Percentiles rank a stretch among this genome's conserved stretches.
Conservation (phyloP, 2,113 vertebrate species). For the Pungitius pungitius region DNA sequence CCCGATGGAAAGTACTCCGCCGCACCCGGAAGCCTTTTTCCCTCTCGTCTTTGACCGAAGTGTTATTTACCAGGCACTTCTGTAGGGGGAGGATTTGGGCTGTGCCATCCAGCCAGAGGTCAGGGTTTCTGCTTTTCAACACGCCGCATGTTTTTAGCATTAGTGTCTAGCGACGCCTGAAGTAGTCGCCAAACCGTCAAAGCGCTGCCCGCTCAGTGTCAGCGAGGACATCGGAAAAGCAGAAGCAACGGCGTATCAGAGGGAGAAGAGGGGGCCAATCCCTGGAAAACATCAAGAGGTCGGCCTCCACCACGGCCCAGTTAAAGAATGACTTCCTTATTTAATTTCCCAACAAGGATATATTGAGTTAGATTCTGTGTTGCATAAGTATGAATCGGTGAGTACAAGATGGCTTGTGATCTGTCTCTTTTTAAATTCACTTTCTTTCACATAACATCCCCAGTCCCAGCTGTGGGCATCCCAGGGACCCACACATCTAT, state of each 20-base stretch:
- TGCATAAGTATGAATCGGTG: conserved; percentile 28
- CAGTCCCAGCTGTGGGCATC: conserved; percentile 1
- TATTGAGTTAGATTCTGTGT: conserved; percentile 73
- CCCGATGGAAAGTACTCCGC: conserved; percentile 76
- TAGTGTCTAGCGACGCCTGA: conserved; percentile 68
- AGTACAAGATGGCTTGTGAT: conserved; percentile 29
- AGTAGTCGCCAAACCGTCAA: conserved; percentile 73
- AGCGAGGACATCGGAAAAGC: conserved; percentile 69
- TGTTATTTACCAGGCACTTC: conserved; percentile 80
- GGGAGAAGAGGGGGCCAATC: conserved; percentile 44
- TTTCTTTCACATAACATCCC: conserved; percentile 36
- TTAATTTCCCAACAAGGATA: conserved; percentile 76
- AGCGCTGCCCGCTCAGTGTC: conserved; percentile 65
- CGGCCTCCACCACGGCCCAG: conserved; percentile 70
- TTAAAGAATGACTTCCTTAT: conserved; percentile 76
- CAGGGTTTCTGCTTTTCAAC: conserved; percentile 79
- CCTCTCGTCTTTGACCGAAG: conserved; percentile 69
- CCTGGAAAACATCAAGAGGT: conserved; percentile 72
- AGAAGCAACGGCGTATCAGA: conserved; percentile 63
- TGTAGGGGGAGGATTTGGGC: conserved; percentile 59
- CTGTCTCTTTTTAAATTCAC: conserved; percentile 43
- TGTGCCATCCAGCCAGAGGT: conserved; percentile 77
- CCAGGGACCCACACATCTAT: conserved; percentile 40
- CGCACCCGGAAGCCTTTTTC: conserved; percentile 76
- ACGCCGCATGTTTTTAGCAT: conserved; percentile 79